Evolutionary conservation across 2,797 vertebrate species (phyloP).

Genomic region (Numenius phaeopus): DNA sequence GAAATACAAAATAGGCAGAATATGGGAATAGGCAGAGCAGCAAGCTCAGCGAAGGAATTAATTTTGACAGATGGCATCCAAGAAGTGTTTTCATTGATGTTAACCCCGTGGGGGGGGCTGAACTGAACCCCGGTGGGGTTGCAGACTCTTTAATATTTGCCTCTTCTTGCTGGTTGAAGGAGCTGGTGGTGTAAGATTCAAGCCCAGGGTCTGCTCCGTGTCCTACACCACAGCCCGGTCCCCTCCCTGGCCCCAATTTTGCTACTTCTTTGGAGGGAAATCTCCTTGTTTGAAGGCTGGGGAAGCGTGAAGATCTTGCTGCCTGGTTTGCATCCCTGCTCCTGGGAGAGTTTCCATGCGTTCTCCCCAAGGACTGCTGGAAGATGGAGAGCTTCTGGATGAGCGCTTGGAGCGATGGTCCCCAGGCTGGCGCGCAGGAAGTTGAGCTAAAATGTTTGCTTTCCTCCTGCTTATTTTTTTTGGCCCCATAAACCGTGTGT

Average conservation of each 20-base stretch:
- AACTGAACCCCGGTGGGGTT: neutral
- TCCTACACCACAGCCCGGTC: fast-evolving
- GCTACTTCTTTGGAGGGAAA: neutral
- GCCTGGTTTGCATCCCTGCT: neutral
- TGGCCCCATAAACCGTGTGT: neutral
- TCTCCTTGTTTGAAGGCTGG: neutral
- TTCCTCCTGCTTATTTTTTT: neutral
- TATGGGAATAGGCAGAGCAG: neutral
- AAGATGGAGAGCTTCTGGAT: neutral
- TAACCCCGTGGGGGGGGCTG: neutral
- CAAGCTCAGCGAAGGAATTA: fast-evolving
- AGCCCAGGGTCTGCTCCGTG: neutral
- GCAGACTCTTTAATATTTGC: too few species aligned
- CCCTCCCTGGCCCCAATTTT: neutral
- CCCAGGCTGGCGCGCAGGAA: too few species aligned
- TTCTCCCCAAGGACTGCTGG: neutral
- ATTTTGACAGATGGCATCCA: neutral
- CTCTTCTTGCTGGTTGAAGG: neutral
- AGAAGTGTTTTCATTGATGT: neutral
- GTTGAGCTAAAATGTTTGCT: neutral
- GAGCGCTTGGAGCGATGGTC: neutral
- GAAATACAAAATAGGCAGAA: neutral
- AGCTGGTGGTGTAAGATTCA: neutral
- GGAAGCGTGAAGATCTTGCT: neutral
- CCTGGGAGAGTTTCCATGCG: neutral